These are phyloP conservation scores for Sander vitreus DNA, from an alignment of 2,113 vertebrate species.

Conservation along the genomic window DNA sequence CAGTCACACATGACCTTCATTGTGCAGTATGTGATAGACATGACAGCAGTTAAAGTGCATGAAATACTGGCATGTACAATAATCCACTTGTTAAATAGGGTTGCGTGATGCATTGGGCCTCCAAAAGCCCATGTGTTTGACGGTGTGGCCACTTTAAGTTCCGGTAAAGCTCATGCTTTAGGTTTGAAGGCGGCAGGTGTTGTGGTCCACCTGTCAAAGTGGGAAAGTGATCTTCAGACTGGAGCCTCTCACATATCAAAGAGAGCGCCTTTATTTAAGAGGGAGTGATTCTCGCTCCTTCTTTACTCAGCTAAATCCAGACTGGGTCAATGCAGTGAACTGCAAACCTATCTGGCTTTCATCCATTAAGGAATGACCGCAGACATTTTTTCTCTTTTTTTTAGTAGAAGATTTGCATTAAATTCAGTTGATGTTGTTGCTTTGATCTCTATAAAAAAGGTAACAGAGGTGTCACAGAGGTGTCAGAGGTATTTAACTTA, in stretches of 20 bases:
- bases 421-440: too few relatives aligned
- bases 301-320: conserved; percentile 24
- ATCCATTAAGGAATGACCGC: not conserved
- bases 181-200: conserved; percentile 44
- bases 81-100: conserved; percentile 4
- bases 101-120: conserved; percentile 11
- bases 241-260: conserved; percentile 65
- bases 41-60: conserved; percentile 30
- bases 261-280: conserved; percentile 56
- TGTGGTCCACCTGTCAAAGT: conserved; percentile 51
- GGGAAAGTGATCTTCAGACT: conserved; percentile 40
- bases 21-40: conserved; percentile 11
- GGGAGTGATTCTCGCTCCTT: conserved; percentile 1
- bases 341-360: not conserved
- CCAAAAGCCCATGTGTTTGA: conserved; percentile 27
- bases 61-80: conserved; percentile 22
- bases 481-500: not conserved
- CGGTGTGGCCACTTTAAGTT: conserved; percentile 45
- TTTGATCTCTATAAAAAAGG: too few relatives aligned
- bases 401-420: too few relatives aligned
- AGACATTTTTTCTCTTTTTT: too few relatives aligned
- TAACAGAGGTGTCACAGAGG: too few relatives aligned
- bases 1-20: not conserved
- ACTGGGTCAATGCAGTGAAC: not conserved
- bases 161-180: conserved; percentile 38